Conservation (phyloP, 2,888 invertebrate species). For the Gibbula magus region DNA sequence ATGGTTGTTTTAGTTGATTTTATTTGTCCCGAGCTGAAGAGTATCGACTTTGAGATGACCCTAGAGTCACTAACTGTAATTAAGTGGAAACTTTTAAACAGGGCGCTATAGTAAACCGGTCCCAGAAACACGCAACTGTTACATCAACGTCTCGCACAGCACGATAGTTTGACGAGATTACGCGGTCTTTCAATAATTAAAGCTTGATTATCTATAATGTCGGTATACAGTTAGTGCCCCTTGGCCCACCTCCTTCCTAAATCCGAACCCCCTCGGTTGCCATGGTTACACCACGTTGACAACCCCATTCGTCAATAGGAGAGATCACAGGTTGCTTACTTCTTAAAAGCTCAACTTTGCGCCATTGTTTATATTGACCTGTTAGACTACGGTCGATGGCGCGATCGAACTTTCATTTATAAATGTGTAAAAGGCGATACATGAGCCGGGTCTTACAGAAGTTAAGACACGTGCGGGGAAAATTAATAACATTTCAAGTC, state of each 20-base stretch:
- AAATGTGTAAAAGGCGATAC: neutral
- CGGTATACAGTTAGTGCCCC: neutral
- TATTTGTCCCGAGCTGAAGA: no score
- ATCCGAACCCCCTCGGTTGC: neutral
- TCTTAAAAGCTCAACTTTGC: neutral
- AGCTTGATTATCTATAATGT: neutral
- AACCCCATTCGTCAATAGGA: neutral
- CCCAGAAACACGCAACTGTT: neutral
- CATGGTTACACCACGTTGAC: constrained; percentile 8
- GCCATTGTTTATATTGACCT: constrained; percentile 10
- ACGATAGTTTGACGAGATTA: neutral
- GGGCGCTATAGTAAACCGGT: no score
- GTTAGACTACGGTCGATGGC: neutral
- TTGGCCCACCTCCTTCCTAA: neutral
- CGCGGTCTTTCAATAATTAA: constrained; percentile 4
- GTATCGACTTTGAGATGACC: no score
- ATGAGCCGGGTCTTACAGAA: neutral
- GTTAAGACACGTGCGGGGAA: constrained; percentile 1
- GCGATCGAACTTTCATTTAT: constrained; percentile 13
- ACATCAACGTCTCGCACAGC: neutral
- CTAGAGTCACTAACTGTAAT: no score
- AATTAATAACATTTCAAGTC: neutral
- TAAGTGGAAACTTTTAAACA: no score
- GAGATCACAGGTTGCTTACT: neutral
- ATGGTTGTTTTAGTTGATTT: no score